Base-by-base conservation (phyloP, 2,797 vertebrate species). In the Mormyrus proboscirostris region DNA sequence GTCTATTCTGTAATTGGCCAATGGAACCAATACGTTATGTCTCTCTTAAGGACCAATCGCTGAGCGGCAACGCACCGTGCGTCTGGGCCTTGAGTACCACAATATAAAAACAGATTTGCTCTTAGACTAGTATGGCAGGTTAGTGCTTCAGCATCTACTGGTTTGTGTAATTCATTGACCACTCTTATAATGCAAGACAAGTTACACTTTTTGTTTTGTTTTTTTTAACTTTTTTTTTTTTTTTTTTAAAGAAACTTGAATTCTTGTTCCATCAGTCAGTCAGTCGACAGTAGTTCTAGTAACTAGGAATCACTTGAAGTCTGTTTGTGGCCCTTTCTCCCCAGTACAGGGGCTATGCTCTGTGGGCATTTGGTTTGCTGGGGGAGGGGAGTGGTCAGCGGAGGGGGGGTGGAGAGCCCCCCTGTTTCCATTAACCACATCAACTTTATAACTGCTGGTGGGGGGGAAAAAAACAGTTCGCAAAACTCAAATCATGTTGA, bases 41-140 rank as follows among this genome's bases (percentile, higher is more conserved):
- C 92, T 95, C 94, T 92, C 90, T 92, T 93, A 90, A 90, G 94
- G 93, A 95, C 94, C 93, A 95, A 93, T 92, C 89, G 79, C 92
- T 91, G 90, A 89, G 93, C 92, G 93, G 92, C 90, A 73, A 38
- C 90, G 89, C 89, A 49, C 91, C 29, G 29, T 88, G 16, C 89
- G 91, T 91, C 88, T 89, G 89, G 90, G 91, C 90, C 91, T 85
- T 91, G 87, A 86, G 86, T 89, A 92, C 92, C 93, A 93, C 90
- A 89, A 91, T 93, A 93, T 90, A 93, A 92, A 91, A 92, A 91
- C 88, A 90, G 88, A 93, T 90, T 93, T 65, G 88, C 88, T 90
- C 57, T 90, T 55, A 76, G 47, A 84, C 55, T 89, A 89, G 83
- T 86, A 86, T 91, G 90, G 62, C 73, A 92, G 92, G 92, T 93